Percentiles rank a stretch among this genome's conserved stretches.
phyloP scores from a whole-genome alignment of 1,140 invertebrate species.

The Lucilia cuprina region DNA sequence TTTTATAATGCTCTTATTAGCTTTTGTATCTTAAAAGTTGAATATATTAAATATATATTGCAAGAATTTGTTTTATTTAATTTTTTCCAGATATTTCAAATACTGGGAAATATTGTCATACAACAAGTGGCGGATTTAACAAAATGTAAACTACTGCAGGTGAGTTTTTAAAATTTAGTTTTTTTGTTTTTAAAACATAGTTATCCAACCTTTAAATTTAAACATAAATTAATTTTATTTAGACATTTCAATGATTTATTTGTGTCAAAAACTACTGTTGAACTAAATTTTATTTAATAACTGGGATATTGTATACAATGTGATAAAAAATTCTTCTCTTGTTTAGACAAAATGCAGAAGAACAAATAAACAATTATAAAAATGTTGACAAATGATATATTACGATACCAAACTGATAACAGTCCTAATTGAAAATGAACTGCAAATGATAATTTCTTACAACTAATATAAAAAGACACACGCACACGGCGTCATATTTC shows the following conservation, averaged over 20 bases:
- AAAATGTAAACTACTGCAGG: no score
- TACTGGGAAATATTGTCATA: no score
- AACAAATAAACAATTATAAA: not conserved
- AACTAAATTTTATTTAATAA: slow-evolving; percentile 2
- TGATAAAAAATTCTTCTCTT: not conserved
- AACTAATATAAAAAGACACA: not conserved
- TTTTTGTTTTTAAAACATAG: not conserved
- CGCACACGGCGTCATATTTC: not conserved
- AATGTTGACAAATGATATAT: slow-evolving; percentile 32
- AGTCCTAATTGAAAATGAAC: slow-evolving; percentile 19
- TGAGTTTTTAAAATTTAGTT: no score
- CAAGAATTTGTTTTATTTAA: no score
- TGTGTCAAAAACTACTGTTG: slow-evolving; percentile 17
- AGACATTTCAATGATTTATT: slow-evolving; percentile 27
- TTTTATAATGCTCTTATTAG: not conserved
- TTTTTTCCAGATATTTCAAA: no score
- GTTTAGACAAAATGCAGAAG: not conserved
- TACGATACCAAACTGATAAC: slow-evolving; percentile 20
- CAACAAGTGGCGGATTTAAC: no score
- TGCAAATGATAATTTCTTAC: not conserved
- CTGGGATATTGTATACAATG: not conserved
- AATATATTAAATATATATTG: no score
- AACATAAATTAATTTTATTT: slow-evolving; percentile 23
- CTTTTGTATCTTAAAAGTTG: not conserved
- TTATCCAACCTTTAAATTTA: slow-evolving; percentile 24